Base-by-base conservation (phyloP, 2,113 vertebrate genomes). In the Chunga burmeisteri region DNA sequence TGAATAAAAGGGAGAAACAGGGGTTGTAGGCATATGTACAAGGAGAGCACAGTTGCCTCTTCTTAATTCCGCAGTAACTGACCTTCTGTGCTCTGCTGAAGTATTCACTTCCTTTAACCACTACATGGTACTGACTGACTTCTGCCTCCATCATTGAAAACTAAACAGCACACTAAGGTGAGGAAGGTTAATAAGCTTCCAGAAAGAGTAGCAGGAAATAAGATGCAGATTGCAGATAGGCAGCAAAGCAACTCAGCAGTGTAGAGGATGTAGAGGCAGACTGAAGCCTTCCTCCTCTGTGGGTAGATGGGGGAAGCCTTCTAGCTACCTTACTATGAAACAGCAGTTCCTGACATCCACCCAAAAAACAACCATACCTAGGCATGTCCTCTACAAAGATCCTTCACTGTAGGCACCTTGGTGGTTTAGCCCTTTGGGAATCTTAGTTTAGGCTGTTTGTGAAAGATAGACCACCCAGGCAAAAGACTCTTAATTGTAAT, bases 11-110 rank as follows among this genome's bases (percentile, higher is more conserved):
- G 44, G 15, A 63, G 34, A 73, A 72, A 10, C 38, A 26, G 13
- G 13, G 27, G 2, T 9, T 77, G 7, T 59, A 55, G 18, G 16
- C 4, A 2, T 71, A 50, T 0, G 0, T 59, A 50, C 18, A 38
- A 61, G 27, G 40, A 40, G 17, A 79, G 59, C 23, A 65, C 18
- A 18, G 25, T 68, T 86, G 22, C 40, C 15, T 40, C 18, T 53
- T 86, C 53, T 67, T 36, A 21, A 15, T 73, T 73, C 10, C 11
- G 15, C 65, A 20, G 38, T 53, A 78, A 44, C 10, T 86, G 70
- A 75, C 18, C 34, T 44, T 63, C 34, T 61, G 56, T 66, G 22
- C 55, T 32, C 3, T 61, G 27, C 13, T 42, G 4, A 50, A 85
- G 42, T 34, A 72, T n/a, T 65, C 20, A 10, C 30, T 62, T 88